These are phyloP conservation scores for Phrynocephalus vlangalii DNA, from an alignment of 2,797 vertebrate species.

Conservation along the genomic window DNA sequence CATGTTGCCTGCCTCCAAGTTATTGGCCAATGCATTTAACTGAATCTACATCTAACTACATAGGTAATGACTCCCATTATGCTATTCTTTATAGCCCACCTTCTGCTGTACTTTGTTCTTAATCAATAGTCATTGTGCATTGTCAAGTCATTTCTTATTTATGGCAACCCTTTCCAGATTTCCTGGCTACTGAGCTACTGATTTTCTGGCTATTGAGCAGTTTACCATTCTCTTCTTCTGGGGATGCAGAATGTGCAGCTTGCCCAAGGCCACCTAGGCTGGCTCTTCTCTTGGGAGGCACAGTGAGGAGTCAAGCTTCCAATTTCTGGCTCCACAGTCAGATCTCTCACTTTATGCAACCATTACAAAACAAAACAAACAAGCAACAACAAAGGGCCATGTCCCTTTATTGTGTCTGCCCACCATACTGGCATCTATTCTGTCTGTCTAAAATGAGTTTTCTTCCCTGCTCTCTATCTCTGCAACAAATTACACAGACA, in stretches of 20 bases:
- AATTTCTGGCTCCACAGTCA: too few relatives aligned
- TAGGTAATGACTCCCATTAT: background rate
- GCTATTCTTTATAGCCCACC: background rate
- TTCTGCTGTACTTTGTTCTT: too few relatives aligned
- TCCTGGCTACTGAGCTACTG: too few relatives aligned
- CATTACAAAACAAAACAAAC: background rate
- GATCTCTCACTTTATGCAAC: background rate
- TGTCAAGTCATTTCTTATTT: too few relatives aligned
- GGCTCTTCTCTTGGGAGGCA: too few relatives aligned
- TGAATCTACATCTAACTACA: background rate
- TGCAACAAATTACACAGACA: background rate
- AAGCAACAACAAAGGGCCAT: background rate
- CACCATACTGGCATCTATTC: background rate
- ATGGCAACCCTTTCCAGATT: background rate
- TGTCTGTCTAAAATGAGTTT: background rate
- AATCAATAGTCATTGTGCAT: too few relatives aligned
- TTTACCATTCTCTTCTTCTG: too few relatives aligned
- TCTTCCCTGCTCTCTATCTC: background rate
- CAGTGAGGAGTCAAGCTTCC: too few relatives aligned
- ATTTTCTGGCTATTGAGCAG: too few relatives aligned
- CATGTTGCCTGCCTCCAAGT: too few relatives aligned
- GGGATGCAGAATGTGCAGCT: too few relatives aligned
- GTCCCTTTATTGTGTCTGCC: background rate
- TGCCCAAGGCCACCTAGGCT: too few relatives aligned
- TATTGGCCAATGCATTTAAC: background rate